phyloP scores from a whole-genome alignment of 2,888 invertebrate genomes.

The Liodrosophila aerea region DNA sequence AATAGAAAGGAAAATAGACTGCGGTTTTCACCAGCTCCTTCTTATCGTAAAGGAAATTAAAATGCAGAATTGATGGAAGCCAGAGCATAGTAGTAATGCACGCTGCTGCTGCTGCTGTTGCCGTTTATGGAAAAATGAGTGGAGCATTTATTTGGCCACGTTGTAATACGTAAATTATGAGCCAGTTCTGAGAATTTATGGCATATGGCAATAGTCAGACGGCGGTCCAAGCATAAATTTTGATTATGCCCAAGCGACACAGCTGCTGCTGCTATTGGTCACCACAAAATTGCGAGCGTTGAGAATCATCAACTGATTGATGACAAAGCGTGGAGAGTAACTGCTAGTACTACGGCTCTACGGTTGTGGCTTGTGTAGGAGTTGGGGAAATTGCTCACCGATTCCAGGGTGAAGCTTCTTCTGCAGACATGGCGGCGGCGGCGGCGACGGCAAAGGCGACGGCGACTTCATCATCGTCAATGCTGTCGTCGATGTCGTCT shows the following conservation, averaged over 20 bases:
- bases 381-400: constrained; percentile 49
- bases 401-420: constrained; percentile 43
- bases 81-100: not conserved
- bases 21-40: constrained; percentile 16
- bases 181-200: constrained; percentile 54
- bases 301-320: constrained; percentile 71
- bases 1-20: constrained; percentile 13
- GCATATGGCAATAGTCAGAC: constrained; percentile 63
- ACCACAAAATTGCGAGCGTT: constrained; percentile 48
- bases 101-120: no score
- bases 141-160: constrained; percentile 64
- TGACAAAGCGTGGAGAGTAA: constrained; percentile 39
- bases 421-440: constrained; percentile 29
- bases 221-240: constrained; percentile 67
- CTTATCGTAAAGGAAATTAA: constrained; percentile 64
- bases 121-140: constrained; percentile 56
- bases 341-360: no score
- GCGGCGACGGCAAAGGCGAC: constrained; percentile 30
- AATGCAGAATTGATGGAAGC: constrained; percentile 51
- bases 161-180: constrained; percentile 71
- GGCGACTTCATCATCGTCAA: constrained; percentile 26
- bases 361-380: no score
- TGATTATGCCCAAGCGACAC: constrained; percentile 54
- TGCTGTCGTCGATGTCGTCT: constrained; percentile 35
- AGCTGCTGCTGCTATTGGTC: constrained; percentile 22